Evolutionary conservation across 2,113 vertebrate genomes (phyloP).

Genomic region (Struthio camelus): DNA sequence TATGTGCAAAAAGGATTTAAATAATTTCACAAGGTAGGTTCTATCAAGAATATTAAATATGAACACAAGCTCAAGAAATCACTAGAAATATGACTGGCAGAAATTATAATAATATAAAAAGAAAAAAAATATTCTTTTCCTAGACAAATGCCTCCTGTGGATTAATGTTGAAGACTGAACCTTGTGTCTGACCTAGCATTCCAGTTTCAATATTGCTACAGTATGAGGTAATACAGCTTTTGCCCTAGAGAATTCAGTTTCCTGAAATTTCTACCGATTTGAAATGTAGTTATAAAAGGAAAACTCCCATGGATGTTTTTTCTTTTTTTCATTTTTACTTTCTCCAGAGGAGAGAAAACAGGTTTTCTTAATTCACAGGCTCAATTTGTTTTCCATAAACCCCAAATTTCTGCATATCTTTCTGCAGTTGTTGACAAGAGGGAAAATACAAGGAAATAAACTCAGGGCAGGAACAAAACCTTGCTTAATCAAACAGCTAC

Average conservation of each 20-base stretch:
- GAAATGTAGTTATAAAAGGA: background rate
- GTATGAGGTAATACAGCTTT: background rate
- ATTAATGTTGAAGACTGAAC: background rate
- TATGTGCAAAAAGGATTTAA: background rate
- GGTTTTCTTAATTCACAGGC: background rate
- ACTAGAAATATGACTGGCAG: background rate
- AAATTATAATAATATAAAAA: background rate
- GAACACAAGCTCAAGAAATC: background rate
- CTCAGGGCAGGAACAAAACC: background rate
- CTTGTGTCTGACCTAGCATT: background rate
- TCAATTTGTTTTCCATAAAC: background rate
- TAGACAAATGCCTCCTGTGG: background rate
- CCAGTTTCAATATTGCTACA: background rate
- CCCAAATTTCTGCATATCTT: background rate
- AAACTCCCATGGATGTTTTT: background rate
- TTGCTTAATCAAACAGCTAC: background rate
- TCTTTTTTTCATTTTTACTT: background rate
- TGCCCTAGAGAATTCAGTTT: background rate
- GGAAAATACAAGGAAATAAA: background rate
- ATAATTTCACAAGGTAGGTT: background rate
- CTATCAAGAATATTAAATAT: background rate
- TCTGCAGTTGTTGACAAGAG: background rate
- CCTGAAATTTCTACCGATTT: background rate
- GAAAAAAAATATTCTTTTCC: background rate
- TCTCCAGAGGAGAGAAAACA: background rate